Percentiles rank a stretch among this genome's conserved stretches.
These are phyloP conservation scores for Tinea semifulvella DNA, from an alignment of 2,888 invertebrate genomes.

Conservation along the genomic window DNA sequence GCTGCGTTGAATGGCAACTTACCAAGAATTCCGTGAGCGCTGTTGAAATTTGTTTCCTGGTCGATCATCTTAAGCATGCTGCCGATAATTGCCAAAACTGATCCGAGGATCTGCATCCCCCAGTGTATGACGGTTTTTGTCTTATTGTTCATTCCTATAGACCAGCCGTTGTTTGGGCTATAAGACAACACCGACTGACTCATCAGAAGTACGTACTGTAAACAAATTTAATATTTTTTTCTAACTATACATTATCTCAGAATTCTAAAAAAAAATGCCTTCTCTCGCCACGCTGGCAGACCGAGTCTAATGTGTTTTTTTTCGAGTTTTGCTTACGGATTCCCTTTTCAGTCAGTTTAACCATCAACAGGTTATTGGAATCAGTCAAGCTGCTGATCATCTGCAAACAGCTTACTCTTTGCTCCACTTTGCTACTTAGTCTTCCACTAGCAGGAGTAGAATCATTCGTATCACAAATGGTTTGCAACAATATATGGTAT, in stretches of 20 bases:
- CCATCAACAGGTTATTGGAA: no score
- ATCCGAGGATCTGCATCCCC: slow-evolving; percentile 35
- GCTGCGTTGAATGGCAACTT: slow-evolving; percentile 21
- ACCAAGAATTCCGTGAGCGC: slow-evolving; percentile 35
- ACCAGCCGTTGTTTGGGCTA: slow-evolving; percentile 34
- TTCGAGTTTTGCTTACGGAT: no score
- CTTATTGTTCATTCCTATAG: slow-evolving; percentile 27
- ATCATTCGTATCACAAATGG: no score
- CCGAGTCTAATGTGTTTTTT: no score
- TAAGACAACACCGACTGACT: slow-evolving; percentile 34
- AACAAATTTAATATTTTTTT: slow-evolving; percentile 16
- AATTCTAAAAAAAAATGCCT: slow-evolving; percentile 9
- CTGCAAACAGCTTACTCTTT: no score
- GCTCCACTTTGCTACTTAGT: no score
- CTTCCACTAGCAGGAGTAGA: no score
- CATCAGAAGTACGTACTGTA: slow-evolving; percentile 43
- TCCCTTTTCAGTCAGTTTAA: no score
- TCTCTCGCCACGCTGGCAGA: no score
- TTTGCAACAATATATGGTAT: no score
- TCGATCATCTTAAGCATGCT: slow-evolving; percentile 27
- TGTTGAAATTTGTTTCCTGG: slow-evolving; percentile 19
- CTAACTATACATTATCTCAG: background rate
- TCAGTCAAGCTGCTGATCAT: no score
- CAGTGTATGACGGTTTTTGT: slow-evolving; percentile 32
- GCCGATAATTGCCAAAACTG: slow-evolving; percentile 33